A percentile compares a stretch with the other conserved stretches of the same genome.
phyloP scores from a whole-genome alignment of 2,797 vertebrate genomes.

The Schizothorax lantsangensis region DNA sequence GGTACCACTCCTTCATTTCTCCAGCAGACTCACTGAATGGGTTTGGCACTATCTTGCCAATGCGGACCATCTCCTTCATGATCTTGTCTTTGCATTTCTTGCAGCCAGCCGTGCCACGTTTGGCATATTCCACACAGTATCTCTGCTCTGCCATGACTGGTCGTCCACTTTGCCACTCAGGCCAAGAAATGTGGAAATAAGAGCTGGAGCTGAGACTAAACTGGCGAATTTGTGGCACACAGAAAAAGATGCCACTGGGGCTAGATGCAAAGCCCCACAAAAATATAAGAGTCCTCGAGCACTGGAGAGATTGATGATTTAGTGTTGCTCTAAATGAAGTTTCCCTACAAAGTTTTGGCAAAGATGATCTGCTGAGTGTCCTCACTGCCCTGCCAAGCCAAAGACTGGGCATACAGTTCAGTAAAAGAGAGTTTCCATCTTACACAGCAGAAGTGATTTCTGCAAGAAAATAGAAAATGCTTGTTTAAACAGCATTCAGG shows the following conservation, averaged over 20 bases:
- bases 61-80: slow-evolving; percentile 89
- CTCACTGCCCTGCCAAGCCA: slow-evolving; percentile 61
- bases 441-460: not conserved
- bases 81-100: slow-evolving; percentile 99
- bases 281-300: slow-evolving; percentile 8
- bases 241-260: slow-evolving; percentile 16
- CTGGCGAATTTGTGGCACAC: slow-evolving; percentile 19
- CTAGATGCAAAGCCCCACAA: not conserved
- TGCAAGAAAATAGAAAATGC: slow-evolving; percentile 13
- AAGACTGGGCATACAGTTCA: slow-evolving; percentile 79
- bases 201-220: slow-evolving; percentile 11
- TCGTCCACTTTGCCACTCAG: slow-evolving; percentile 57
- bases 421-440: slow-evolving; percentile 1
- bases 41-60: slow-evolving; percentile 95
- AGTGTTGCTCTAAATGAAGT: slow-evolving; percentile 19
- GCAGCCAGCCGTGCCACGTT: slow-evolving; percentile 93
- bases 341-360: not conserved
- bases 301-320: slow-evolving; percentile 12
- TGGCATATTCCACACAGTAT: slow-evolving; percentile 96
- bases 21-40: slow-evolving; percentile 96
- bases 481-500: not conserved
- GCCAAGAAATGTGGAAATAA: slow-evolving; percentile 36
- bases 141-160: slow-evolving; percentile 90
- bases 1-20: slow-evolving; percentile 99
- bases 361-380: slow-evolving; percentile 59